Evolutionary conservation across 2,113 vertebrate species (phyloP).

Genomic region (Sorex araneus): DNA sequence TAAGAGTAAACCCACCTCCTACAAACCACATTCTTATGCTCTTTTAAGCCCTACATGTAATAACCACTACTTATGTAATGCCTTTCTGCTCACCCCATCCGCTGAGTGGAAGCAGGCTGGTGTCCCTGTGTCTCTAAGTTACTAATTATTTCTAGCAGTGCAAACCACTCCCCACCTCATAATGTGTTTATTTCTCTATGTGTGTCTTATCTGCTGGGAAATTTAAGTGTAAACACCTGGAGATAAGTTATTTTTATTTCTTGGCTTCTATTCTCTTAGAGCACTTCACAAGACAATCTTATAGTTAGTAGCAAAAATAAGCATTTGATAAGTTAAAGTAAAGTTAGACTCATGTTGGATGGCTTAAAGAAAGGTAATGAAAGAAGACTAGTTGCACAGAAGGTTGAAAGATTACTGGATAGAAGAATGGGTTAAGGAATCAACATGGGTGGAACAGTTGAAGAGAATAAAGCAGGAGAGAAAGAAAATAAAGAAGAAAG

Average conservation of each 20-base stretch:
- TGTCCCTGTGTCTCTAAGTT: not conserved
- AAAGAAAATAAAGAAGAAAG: not conserved
- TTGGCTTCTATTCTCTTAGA: not conserved
- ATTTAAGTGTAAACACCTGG: conserved; percentile 51
- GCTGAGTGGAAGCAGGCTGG: not conserved
- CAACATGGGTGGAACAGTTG: not conserved
- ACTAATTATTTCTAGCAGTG: conserved; percentile 30
- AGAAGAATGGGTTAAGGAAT: not conserved
- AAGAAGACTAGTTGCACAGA: not conserved
- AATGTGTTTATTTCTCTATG: not conserved
- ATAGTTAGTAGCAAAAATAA: conserved; percentile 29
- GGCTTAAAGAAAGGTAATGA: not conserved
- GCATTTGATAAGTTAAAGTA: conserved; percentile 42
- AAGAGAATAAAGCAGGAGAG: not conserved
- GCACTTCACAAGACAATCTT: not conserved
- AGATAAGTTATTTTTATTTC: conserved; percentile 2
- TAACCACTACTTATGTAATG: not conserved
- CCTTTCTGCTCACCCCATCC: not conserved
- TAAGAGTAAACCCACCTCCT: not conserved
- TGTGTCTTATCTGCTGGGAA: conserved; percentile 27
- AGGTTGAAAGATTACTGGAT: not conserved
- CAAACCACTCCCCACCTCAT: not conserved
- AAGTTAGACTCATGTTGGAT: not conserved
- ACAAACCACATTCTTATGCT: not conserved
- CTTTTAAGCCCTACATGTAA: not conserved